Evolutionary conservation across 2,113 vertebrate genomes (phyloP), one percentile per base, ranked within the genome.

Genomic region (Chloebia gouldiae): DNA sequence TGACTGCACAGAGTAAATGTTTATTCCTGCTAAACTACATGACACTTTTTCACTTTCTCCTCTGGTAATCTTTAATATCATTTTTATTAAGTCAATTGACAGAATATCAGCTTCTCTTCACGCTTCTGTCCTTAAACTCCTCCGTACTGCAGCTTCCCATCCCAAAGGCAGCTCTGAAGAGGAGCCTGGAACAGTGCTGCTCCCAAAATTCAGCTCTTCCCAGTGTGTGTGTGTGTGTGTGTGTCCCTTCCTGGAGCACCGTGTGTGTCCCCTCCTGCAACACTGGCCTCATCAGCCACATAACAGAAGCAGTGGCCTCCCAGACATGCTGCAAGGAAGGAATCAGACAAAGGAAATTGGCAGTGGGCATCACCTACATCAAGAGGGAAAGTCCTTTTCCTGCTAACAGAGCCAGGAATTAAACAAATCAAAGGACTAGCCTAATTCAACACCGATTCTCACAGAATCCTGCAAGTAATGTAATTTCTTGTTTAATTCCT

Each of bases 1-100:
- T 2, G 6, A 63, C 39, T 28, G 21, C 0, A 0, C 39, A 66
- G 13, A 82, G 39, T 22, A 45, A 80, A 75, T 0, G 1, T 10
- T 56, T 51, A 28, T 47, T 49, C 39, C 13, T 10, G 47, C 14
- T 76, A 83, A 64, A 72, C 15, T 47, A 63, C 27, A 10, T 1
- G 18, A 59, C 31, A 63, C 7, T 11, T 91, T 60, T 80, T 39
- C 44, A 56, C 27, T 60, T 92, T 9, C 39, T 79, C 47, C 31
- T 42, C 47, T 42, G 47, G 5, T 50, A 68, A 33, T n/a, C 54
- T 27, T 71, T 71, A 35, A 17, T 25, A 18, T 30, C 10, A 27
- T 37, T 88, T 88, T 64, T 39, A 56, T 25, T 14, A 69, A 42
- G 33, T 44, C 23, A 76, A 3, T 4, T 45, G 35, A 50, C 15